Base-by-base conservation (phyloP, 2,113 vertebrate genomes). In the Neolamprologus variostigma region DNA sequence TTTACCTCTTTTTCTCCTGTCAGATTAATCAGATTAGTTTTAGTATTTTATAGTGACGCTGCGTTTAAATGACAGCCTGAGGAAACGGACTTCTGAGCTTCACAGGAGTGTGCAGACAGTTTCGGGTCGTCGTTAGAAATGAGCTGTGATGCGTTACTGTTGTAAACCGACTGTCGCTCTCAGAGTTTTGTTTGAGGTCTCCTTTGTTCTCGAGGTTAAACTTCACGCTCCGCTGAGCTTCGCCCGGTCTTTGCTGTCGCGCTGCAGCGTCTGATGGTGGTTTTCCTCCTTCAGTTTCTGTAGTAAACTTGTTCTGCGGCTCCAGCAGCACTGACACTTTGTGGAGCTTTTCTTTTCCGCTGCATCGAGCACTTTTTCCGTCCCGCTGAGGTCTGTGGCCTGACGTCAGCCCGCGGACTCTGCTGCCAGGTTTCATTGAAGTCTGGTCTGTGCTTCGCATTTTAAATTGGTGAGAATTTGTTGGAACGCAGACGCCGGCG, bases 121-220 rank as follows among this genome's bases (percentile, higher is more conserved):
- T 17, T 76, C 4, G 0, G 21, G 0, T 73, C 5, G 3, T 26
- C 0, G 9, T 47, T 47, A 12, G 42, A 28, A 47, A 47, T 76
- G 40, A 76, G 40, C 71, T 76, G 40, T 71, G 66, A 71, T 2
- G 3, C 1, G 8, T 71, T 68, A 40, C 12, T 3, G 63, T 42
- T 71, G 5, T 9, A 42, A 17, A 73, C 5, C 1, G 4, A 26
- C 37, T 73, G 40, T 17, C 1, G 14, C 21, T 45, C 4, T 73
- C 68, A 73, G 37, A 66, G 61, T 37, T 37, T 66, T 66, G 33
- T 71, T 42, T 71, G 63, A 40, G 11, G 19, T 45, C 37, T 73
- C 37, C 40, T 45, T 45, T 26, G 68, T 45, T 6, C 66, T 0
- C 13, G 13, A 23, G 66, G 37, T 71, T 71, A 23, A 42, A 16